Conservation (phyloP, 2,888 invertebrate genomes). For the Pristionchus mayeri region DNA sequence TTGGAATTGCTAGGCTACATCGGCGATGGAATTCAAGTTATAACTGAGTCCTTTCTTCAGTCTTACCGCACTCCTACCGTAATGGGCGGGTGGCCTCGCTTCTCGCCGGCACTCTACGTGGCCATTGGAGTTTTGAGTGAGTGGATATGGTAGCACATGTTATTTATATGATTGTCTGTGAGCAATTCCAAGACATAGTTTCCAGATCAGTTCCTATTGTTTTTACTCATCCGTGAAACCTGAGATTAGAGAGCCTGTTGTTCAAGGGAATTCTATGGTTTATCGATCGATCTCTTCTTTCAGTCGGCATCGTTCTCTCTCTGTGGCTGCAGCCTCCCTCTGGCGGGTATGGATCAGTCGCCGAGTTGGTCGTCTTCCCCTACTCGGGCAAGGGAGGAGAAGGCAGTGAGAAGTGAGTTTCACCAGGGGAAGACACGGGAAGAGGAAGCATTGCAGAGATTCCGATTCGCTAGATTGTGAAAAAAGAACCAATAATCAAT, state of each 20-base stretch:
- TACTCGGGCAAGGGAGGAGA: neutral
- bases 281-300: neutral
- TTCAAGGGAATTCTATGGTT: too few species aligned
- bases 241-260: too few species aligned
- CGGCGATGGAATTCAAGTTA: too few species aligned
- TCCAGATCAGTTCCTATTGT: too few species aligned
- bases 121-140: conserved; percentile 70
- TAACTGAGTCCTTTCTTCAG: neutral
- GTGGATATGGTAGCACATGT: neutral
- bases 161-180: neutral
- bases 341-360: conserved; percentile 4
- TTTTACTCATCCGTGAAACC: neutral
- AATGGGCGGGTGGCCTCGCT: conserved; percentile 55
- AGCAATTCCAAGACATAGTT: neutral
- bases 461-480: too few species aligned
- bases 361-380: conserved; percentile 47
- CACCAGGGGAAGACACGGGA: too few species aligned
- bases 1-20: neutral
- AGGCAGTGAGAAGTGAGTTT: conserved; percentile 7
- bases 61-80: neutral
- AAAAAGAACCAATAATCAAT: too few species aligned
- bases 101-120: conserved; percentile 64
- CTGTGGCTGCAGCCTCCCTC: conserved; percentile 1
- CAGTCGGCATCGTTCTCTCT: conserved; percentile 33
- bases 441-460: too few species aligned